Evolutionary conservation across 1,140 invertebrate species (phyloP).

Genomic region (Vanessa atalanta): DNA sequence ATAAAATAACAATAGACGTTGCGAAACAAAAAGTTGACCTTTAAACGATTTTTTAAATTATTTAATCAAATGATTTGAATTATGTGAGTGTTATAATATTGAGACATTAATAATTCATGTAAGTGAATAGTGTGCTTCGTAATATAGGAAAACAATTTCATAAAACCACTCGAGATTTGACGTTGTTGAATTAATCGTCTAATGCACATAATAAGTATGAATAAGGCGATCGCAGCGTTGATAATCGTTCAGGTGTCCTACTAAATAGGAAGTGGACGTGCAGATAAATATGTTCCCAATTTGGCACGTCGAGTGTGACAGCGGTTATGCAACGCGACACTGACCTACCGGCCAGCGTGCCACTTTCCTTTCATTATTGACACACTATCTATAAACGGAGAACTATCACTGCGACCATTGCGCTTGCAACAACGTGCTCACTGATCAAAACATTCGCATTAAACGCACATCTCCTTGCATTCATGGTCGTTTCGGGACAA

Average conservation of each 20-base stretch:
- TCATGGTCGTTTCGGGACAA: background rate
- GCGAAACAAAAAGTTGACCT: background rate
- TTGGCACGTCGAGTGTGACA: slow-evolving; percentile 61
- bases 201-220: slow-evolving; percentile 18
- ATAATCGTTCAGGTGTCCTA: slow-evolving; percentile 30
- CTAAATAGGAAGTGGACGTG: slow-evolving; percentile 48
- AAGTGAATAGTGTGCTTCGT: background rate
- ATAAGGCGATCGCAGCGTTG: slow-evolving; percentile 21
- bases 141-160: background rate
- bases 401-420: slow-evolving; percentile 34
- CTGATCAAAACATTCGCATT: slow-evolving; percentile 20
- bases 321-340: slow-evolving; percentile 74
- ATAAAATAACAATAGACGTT: background rate
- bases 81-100: too few species aligned
- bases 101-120: too few species aligned
- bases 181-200: background rate
- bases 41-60: background rate
- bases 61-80: too few species aligned
- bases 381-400: slow-evolving; percentile 67
- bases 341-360: slow-evolving; percentile 71
- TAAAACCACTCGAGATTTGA: background rate
- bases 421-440: slow-evolving; percentile 15
- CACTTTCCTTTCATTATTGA: slow-evolving; percentile 78
- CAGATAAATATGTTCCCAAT: slow-evolving; percentile 41
- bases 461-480: background rate